Base-by-base conservation (phyloP, 2,888 invertebrate genomes). In the Bellardia bayeri region DNA sequence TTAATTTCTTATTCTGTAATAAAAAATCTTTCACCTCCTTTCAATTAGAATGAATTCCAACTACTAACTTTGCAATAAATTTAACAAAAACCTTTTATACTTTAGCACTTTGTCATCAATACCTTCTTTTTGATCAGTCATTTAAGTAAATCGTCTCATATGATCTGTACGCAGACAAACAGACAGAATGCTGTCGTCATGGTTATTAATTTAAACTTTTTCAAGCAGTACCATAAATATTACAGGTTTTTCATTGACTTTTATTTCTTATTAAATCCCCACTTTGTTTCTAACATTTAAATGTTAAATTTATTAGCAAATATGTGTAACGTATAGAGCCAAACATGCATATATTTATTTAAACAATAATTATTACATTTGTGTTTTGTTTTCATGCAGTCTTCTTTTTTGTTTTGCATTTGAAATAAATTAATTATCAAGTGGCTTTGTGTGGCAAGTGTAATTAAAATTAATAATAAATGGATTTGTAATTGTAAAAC, bases 401-500 rank as follows among this genome's bases (percentile, higher is more conserved):
- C 37, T 37, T 37, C 45, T 14, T 45, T 78, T 69, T 16, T 37
- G 11, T 30, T 49, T 40, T 61, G 16, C 56, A 9, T 45, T 45
- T 56, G 23, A 56, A 64, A 56, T 40, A 82, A 82, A 82, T 79
- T 74, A 79, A 86, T 82, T 86, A 82, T 45, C 78, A 82, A 76
- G 33, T 37, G 37, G 37, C 6, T 37, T 37, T 78, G 80, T 61
- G 69, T 63, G 75, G 45, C 37, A 64, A 33, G 2, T 79, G 66
- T 40, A 49, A 42, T 68, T 76, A 40, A 49, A 30, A 61, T 3
- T 13, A n/a, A 13, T 16, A 61, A 51, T 42, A 61, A 76, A 54
- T 42, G 2, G 45, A 51, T 51, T 51, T 61, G n/a, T 51, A 76
- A 76, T 13, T 63, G 14, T 61, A 37, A 76, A 51, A 40, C 2